These are phyloP conservation scores for Chaetodon auriga DNA, from an alignment of 2,113 vertebrate species.

Conservation along the genomic window DNA sequence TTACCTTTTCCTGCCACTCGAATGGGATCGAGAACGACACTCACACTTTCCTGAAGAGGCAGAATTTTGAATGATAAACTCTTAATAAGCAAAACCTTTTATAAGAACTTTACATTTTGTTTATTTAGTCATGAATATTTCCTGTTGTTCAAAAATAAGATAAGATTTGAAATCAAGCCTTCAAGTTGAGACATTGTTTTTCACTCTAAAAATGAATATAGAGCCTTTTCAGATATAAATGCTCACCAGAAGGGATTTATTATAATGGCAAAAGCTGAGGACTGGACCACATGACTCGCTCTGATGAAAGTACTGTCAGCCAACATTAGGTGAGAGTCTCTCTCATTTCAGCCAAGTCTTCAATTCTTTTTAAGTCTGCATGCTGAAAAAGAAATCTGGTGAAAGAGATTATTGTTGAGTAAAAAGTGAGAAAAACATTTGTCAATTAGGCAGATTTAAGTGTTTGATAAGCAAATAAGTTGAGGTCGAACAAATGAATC, in stretches of 20 bases:
- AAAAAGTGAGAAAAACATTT: not conserved
- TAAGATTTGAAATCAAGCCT: not conserved
- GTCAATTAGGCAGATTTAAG: too few relatives aligned
- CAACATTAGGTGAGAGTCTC: not conserved
- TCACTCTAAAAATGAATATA: not conserved
- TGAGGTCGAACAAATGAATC: not conserved
- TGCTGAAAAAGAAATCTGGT: not conserved
- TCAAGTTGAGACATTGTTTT: not conserved
- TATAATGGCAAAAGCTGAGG: not conserved
- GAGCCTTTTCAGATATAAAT: not conserved
- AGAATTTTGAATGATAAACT: not conserved
- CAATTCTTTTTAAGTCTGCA: not conserved
- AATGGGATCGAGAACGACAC: not conserved
- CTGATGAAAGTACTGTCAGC: not conserved
- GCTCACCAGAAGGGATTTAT: not conserved
- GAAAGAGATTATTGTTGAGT: not conserved
- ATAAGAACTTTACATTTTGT: not conserved
- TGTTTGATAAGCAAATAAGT: not conserved
- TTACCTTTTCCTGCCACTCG: not conserved
- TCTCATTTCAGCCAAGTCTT: not conserved
- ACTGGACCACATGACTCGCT: not conserved
- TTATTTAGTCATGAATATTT: not conserved
- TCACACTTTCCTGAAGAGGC: not conserved
- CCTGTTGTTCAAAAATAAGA: not conserved
- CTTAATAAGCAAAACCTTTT: not conserved